Conservation (phyloP, 2,797 vertebrate species). For the Chromobotia macracanthus region DNA sequence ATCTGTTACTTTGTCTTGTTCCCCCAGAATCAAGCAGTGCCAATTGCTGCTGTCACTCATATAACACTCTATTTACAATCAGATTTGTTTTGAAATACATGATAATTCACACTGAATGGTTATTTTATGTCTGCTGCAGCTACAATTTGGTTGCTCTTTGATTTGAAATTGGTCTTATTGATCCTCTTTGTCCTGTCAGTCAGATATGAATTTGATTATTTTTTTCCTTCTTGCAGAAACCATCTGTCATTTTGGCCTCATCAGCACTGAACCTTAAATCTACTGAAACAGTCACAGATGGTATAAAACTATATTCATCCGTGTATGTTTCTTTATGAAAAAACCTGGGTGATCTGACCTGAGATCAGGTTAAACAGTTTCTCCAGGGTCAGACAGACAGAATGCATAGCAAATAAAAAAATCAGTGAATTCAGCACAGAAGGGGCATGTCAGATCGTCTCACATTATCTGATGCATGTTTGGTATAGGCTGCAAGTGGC, state of each 20-base stretch:
- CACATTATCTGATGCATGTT: not conserved
- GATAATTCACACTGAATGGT: conserved; percentile 22
- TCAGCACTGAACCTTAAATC: conserved; percentile 79
- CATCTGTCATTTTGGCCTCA: conserved; percentile 84
- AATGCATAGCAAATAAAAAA: not conserved
- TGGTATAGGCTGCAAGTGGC: not conserved
- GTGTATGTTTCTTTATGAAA: conserved; percentile 56
- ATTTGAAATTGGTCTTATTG: conserved; percentile 64
- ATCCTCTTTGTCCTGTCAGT: conserved; percentile 74
- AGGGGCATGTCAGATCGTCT: not conserved
- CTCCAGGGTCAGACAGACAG: not conserved
- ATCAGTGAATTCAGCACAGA: not conserved
- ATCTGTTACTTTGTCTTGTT: no score
- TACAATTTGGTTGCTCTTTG: conserved; percentile 79
- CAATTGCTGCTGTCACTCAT: no score
- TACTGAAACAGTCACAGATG: conserved; percentile 64
- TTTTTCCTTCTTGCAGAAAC: conserved; percentile 41
- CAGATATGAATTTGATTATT: no score
- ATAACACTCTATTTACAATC: no score
- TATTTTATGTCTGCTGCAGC: conserved; percentile 67
- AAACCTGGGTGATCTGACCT: conserved; percentile 17
- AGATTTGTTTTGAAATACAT: no score
- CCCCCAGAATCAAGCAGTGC: no score
- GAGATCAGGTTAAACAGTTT: not conserved
- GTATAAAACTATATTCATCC: conserved; percentile 73